Evolutionary conservation across 1,140 invertebrate species (phyloP).

Genomic region (Achatina immaculata): DNA sequence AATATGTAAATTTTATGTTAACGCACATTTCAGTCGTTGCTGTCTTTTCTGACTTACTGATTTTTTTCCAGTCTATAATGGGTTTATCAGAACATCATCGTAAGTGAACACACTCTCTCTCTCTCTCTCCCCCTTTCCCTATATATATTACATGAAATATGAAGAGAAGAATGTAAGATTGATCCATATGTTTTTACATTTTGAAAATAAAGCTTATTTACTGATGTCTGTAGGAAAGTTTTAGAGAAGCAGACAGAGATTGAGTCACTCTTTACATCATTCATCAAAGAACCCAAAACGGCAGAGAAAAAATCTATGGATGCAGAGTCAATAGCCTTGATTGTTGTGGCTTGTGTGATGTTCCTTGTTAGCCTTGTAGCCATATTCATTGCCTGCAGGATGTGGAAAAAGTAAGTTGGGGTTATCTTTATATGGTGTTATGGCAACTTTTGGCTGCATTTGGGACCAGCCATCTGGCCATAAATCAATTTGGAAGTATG

Average conservation of each 20-base stretch:
- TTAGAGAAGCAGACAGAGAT: not conserved
- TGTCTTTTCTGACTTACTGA: too few species aligned
- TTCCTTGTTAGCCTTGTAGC: not conserved
- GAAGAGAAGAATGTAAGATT: too few species aligned
- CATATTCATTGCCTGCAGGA: not conserved
- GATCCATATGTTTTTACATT: too few species aligned
- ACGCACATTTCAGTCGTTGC: too few species aligned
- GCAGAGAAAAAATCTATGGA: too few species aligned
- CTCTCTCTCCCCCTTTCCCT: too few species aligned
- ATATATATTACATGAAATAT: too few species aligned
- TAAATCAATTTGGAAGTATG: not conserved
- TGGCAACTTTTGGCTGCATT: not conserved
- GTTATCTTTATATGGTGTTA: not conserved
- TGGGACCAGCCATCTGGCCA: too few species aligned
- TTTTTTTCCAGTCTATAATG: too few species aligned
- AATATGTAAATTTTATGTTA: too few species aligned
- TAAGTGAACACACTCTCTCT: too few species aligned
- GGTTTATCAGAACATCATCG: too few species aligned
- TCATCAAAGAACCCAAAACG: not conserved
- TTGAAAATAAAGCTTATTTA: not conserved
- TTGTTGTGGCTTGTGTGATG: conserved; percentile 6
- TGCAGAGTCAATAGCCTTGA: not conserved
- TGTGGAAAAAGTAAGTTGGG: conserved; percentile 16
- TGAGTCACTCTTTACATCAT: not conserved
- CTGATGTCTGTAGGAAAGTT: conserved; percentile 8